phyloP scores from a whole-genome alignment of 1,140 invertebrate genomes.

The Neotoxoptera formosana region DNA sequence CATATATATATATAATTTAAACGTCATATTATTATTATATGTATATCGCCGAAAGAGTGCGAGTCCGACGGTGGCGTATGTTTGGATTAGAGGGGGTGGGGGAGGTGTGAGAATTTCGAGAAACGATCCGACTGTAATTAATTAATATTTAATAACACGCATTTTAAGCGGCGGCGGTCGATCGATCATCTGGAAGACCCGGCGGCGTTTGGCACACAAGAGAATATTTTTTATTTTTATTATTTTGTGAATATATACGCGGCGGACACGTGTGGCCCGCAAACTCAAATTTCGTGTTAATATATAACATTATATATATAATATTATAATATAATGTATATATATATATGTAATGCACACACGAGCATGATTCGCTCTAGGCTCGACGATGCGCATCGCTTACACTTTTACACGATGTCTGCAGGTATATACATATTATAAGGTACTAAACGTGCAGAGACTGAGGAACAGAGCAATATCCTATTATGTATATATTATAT shows the following conservation, averaged over 20 bases:
- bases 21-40: neutral
- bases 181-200: slow-evolving; percentile 26
- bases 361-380: neutral
- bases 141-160: slow-evolving; percentile 24
- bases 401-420: neutral
- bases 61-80: neutral
- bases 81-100: neutral
- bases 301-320: neutral
- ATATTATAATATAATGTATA: too few relatives aligned
- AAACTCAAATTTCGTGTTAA: slow-evolving; percentile 26
- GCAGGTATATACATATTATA: neutral
- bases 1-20: neutral
- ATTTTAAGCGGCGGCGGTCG: neutral
- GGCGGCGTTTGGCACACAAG: neutral
- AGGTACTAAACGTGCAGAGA: neutral
- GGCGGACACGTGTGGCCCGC: neutral
- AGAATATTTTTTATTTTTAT: neutral
- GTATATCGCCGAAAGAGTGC: neutral
- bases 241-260: neutral
- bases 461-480: neutral
- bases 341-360: neutral
- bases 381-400: neutral
- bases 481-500: neutral
- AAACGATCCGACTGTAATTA: slow-evolving; percentile 7
- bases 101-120: neutral